These are phyloP conservation scores for Agelastica alni DNA, from an alignment of 2,888 invertebrate genomes.

Conservation along the genomic window DNA sequence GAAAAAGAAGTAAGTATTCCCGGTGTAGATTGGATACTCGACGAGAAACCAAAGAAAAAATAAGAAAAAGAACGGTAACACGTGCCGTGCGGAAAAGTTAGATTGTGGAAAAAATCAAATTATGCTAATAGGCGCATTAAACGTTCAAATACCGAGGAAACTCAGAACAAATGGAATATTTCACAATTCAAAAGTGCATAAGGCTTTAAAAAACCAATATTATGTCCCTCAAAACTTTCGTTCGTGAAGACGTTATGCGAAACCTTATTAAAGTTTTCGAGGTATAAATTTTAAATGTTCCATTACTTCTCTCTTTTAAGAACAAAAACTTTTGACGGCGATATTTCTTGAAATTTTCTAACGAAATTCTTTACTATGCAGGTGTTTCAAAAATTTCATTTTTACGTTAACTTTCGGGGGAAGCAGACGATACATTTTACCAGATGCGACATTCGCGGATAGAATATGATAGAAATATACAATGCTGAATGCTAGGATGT, in stretches of 20 bases:
- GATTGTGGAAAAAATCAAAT: constrained; percentile 8
- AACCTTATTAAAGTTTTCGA: constrained; percentile 37
- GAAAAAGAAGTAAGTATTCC: too few species aligned
- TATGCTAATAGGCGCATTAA: constrained; percentile 17
- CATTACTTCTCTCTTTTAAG: constrained; percentile 32
- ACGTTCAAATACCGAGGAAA: constrained; percentile 18
- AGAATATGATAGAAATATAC: constrained; percentile 3
- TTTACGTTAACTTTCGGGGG: constrained; percentile 28
- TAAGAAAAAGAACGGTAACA: constrained; percentile 4
- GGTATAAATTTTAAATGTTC: constrained; percentile 39
- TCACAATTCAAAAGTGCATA: constrained; percentile 18
- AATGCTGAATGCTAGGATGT: neutral
- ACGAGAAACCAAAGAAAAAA: too few species aligned
- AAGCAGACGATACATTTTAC: constrained; percentile 29
- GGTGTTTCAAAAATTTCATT: constrained; percentile 35
- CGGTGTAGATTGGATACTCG: too few species aligned
- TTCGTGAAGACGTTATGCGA: constrained; percentile 28
- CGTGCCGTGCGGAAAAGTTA: constrained; percentile 4
- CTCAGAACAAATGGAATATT: constrained; percentile 18
- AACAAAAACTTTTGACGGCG: constrained; percentile 32
- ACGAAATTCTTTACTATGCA: constrained; percentile 35
- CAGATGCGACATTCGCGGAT: constrained; percentile 19
- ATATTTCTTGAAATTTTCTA: constrained; percentile 34
- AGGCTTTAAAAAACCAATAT: constrained; percentile 24
- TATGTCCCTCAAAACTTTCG: constrained; percentile 24